These are phyloP conservation scores for Cataglyphis altisquamis DNA, from an alignment of 2,888 invertebrate species.

Conservation along the genomic window DNA sequence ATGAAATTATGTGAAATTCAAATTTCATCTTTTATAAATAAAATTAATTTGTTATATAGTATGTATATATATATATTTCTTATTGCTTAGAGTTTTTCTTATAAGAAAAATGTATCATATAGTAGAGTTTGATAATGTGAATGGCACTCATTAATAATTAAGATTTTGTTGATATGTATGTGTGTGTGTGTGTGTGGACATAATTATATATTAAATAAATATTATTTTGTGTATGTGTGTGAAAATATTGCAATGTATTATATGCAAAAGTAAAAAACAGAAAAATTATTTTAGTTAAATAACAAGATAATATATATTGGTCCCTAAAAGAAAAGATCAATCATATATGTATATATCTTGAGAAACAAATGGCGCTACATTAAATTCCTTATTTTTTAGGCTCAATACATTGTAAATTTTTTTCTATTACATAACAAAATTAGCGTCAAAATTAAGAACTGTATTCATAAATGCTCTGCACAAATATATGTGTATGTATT, in stretches of 20 bases:
- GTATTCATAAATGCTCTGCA: constrained; percentile 30
- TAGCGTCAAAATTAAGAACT: constrained; percentile 42
- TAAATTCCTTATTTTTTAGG: constrained; percentile 38
- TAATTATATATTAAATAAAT: constrained; percentile 46
- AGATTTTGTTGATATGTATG: background rate
- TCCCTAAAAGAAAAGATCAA: constrained; percentile 69
- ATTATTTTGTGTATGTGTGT: constrained; percentile 24
- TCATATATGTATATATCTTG: constrained; percentile 33
- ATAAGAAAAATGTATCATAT: constrained; percentile 1
- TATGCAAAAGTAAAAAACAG: constrained; percentile 61
- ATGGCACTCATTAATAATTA: constrained; percentile 42
- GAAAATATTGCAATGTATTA: constrained; percentile 54
- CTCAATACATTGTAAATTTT: constrained; percentile 36
- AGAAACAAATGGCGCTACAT: constrained; percentile 75
- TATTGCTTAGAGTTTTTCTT: background rate
- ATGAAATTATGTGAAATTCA: constrained; percentile 1
- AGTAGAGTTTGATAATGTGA: constrained; percentile 21
- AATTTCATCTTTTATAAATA: constrained; percentile 35
- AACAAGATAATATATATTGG: constrained; percentile 68
- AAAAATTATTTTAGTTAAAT: constrained; percentile 61
- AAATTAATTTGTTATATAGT: constrained; percentile 32
- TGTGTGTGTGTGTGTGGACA: background rate
- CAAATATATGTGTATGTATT: constrained; percentile 20
- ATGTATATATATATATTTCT: constrained; percentile 30
- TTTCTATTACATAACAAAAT: constrained; percentile 29